Evolutionary conservation across 2,888 invertebrate species (phyloP), one percentile per base, ranked within the genome.

Genomic region (Plebejus argus): DNA sequence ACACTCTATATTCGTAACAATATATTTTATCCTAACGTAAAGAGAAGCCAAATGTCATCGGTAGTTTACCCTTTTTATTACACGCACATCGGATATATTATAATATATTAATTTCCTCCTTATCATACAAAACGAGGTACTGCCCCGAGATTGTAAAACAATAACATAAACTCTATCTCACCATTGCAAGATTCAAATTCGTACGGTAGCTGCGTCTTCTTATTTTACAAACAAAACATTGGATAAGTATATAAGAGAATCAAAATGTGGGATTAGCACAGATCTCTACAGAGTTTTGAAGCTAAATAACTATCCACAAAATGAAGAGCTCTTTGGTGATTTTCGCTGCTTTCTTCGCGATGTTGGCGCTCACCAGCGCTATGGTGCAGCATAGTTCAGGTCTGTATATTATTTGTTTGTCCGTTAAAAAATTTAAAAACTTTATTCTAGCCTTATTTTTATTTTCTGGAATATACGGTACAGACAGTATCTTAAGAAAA

Each of bases 1-100:
- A n/a, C n/a, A n/a, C n/a, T n/a, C n/a, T n/a, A n/a, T 7, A 58
- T 20, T 7, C 18, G 0, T 49, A 49, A 49, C n/a, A 12, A 45
- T 49, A 39, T 10, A 15, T 4, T 53, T 61, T n/a, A 61, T 18
- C 15, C 66, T 28, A 33, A 66, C 28, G 66, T 28, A 33, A 66
- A 66, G 28, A 66, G 33, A 66, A 66, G 66, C 66, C 66, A 66
- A 66, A 33, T 66, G 66, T 66, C 66, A 66, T 33, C 28, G 28
- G 66, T 66, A 66, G 5, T 66, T 61, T 61, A 66, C 66, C 66
- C 10, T 33, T 66, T 66, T 66, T 66, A 66, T 66, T 28, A 5
- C 15, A 18, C 2, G 4, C 12, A 66, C 23, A 23, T 23, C 10
- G n/a, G n/a, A n/a, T n/a, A n/a, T n/a, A n/a, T n/a, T n/a, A n/a